phyloP scores from a whole-genome alignment of 1,140 invertebrate genomes.

The Drosophila dunni region DNA sequence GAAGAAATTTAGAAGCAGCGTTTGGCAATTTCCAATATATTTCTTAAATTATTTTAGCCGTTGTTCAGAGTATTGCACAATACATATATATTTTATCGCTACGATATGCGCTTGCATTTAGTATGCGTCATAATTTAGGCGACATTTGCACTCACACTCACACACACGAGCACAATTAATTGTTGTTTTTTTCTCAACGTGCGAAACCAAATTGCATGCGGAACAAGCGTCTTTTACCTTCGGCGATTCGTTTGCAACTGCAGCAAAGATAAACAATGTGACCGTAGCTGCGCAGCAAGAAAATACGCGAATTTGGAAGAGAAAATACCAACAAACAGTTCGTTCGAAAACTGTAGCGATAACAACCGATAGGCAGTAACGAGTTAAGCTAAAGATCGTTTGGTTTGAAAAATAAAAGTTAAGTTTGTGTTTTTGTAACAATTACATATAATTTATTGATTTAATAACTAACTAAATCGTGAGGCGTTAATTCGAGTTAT shows the following conservation, averaged over 20 bases:
- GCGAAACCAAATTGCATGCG: constrained; percentile 24
- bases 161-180: constrained; percentile 58
- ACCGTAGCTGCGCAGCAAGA: neutral
- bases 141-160: constrained; percentile 55
- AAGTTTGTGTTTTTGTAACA: constrained; percentile 35
- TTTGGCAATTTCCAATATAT: constrained; percentile 33
- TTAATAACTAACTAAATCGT: constrained; percentile 50
- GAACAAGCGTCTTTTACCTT: constrained; percentile 27
- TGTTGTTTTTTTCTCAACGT: constrained; percentile 56
- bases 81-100: constrained; percentile 29
- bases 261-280: constrained; percentile 23
- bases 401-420: constrained; percentile 12
- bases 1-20: constrained; percentile 30
- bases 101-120: constrained; percentile 57
- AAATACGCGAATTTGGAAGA: neutral
- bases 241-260: constrained; percentile 53
- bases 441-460: constrained; percentile 57
- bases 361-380: neutral
- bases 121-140: constrained; percentile 72
- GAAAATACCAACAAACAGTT: neutral
- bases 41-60: constrained; percentile 24
- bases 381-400: neutral
- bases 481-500: constrained; percentile 5
- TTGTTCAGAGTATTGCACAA: constrained; percentile 45
- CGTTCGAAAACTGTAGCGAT: neutral